A percentile compares a stretch with the other conserved stretches of the same genome.
phyloP scores from a whole-genome alignment of 2,113 vertebrate genomes.

The Eurypyga helias region DNA sequence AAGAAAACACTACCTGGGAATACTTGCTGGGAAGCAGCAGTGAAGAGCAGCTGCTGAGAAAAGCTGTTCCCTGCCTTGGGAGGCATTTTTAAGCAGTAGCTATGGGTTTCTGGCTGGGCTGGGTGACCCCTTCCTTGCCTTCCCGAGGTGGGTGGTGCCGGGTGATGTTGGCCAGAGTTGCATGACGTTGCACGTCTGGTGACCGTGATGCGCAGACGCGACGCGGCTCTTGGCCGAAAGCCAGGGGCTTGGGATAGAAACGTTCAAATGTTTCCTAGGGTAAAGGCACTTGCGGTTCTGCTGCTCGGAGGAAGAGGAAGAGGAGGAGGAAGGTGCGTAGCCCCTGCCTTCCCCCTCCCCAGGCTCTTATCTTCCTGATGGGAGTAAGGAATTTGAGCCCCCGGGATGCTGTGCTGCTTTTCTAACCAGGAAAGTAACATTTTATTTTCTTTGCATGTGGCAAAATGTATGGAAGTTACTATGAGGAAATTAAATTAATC shows the following conservation, averaged over 20 bases:
- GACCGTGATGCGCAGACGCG: fast-evolving
- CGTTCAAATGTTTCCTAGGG: fast-evolving
- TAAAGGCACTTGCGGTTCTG: fast-evolving
- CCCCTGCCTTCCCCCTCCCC: neutral
- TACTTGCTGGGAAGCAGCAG: neutral
- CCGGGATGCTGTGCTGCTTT: neutral
- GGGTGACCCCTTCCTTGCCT: fast-evolving
- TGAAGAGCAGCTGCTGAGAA: neutral
- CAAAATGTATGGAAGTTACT: neutral
- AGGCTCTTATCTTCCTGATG: fast-evolving
- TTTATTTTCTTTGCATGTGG: fast-evolving
- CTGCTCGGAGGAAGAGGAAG: fast-evolving
- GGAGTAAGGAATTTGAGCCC: fast-evolving
- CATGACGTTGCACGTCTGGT: fast-evolving
- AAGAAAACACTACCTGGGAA: fast-evolving
- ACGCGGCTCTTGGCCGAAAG: fast-evolving
- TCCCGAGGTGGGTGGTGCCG: fast-evolving
- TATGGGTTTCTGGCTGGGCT: neutral
- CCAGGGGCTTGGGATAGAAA: fast-evolving
- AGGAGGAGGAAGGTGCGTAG: neutral
- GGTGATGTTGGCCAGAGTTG: neutral
- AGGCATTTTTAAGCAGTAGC: neutral
- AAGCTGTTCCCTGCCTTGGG: neutral
- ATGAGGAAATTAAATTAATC: neutral
- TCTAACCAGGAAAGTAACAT: neutral